Evolutionary conservation across 2,888 invertebrate genomes (phyloP), one percentile per base, ranked within the genome.

Genomic region (Orthosia incerta): DNA sequence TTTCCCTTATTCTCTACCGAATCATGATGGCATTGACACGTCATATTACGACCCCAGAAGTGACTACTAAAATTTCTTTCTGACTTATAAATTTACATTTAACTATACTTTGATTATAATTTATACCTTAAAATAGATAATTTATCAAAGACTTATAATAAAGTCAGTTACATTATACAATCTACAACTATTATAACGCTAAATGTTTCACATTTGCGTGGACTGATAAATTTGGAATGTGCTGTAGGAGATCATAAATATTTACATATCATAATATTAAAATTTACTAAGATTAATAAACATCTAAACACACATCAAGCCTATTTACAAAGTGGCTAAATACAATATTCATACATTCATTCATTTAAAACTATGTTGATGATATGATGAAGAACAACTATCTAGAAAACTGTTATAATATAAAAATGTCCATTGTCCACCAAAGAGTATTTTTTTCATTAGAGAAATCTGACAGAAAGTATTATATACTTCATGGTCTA

Each of bases 151-250:
- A 46, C 26, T 61, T 23, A 71, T 7, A n/a, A 50, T 39, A 60
- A 56, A 56, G 31, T 63, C 31, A 71, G 63, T 53, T 74, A 79
- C 45, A 71, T 7, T 73, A 62, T 61, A 80, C 68, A 71, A 70
- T 70, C n/a, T 59, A 80, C 59, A 23, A 39, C 56, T 62, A 74
- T 51, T 16, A 56, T 67, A 74, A 87, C 89, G 85, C 75, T 73
- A 88, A 91, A 91, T 92, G 94, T 94, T 90, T 89, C 3, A 94
- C 94, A 94, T 89, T 88, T 83, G 76, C 83, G 81, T 77, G 74
- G 57, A 63, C 60, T 55, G 7, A 65, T 75, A 82, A 88, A 87
- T 96, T 96, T 95, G 96, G 96, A 96, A 96, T 96, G 95, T 89
- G 96, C 96, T 95, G 94, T 87, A 94, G 93, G 93, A 93, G 91